These are phyloP conservation scores for Protodeltote pygarga DNA, from an alignment of 2,888 invertebrate genomes.

Conservation along the genomic window DNA sequence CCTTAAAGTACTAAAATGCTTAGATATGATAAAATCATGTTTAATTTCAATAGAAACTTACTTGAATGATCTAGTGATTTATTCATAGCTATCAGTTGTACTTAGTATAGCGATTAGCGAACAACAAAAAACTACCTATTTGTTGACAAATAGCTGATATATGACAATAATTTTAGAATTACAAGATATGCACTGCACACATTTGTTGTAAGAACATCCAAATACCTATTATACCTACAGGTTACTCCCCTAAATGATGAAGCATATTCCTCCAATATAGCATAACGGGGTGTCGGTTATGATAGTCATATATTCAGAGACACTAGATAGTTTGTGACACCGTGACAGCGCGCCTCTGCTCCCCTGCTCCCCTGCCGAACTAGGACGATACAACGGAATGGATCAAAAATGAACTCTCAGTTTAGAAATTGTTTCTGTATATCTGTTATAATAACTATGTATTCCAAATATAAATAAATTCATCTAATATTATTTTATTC, in stretches of 20 bases:
- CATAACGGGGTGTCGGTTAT: conserved; percentile 47
- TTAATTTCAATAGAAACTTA: too few relatives aligned
- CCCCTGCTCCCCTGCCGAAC: conserved; percentile 73
- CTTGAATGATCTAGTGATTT: too few relatives aligned
- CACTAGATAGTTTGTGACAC: conserved; percentile 74
- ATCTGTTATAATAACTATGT: conserved; percentile 12
- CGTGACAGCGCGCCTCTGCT: conserved; percentile 75
- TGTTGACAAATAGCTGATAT: too few relatives aligned
- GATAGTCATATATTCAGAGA: conserved; percentile 71
- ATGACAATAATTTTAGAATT: too few relatives aligned
- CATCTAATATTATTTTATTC: too few relatives aligned
- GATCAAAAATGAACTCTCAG: conserved; percentile 64
- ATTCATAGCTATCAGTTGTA: too few relatives aligned
- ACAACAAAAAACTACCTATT: too few relatives aligned
- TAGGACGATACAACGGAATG: conserved; percentile 51
- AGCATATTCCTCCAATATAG: conserved; percentile 21
- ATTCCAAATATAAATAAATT: too few relatives aligned
- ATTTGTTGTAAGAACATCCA: neutral
- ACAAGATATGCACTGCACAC: too few relatives aligned
- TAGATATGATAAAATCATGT: too few relatives aligned
- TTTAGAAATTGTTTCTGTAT: conserved; percentile 48
- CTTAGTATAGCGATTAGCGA: too few relatives aligned
- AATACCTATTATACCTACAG: neutral
- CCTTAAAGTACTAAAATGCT: too few relatives aligned
- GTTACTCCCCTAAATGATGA: conserved; percentile 30